A percentile compares a stretch with the other conserved stretches of the same genome.
Evolutionary conservation across 2,888 invertebrate species (phyloP).

Genomic region (Brachynemurus nebulosus): DNA sequence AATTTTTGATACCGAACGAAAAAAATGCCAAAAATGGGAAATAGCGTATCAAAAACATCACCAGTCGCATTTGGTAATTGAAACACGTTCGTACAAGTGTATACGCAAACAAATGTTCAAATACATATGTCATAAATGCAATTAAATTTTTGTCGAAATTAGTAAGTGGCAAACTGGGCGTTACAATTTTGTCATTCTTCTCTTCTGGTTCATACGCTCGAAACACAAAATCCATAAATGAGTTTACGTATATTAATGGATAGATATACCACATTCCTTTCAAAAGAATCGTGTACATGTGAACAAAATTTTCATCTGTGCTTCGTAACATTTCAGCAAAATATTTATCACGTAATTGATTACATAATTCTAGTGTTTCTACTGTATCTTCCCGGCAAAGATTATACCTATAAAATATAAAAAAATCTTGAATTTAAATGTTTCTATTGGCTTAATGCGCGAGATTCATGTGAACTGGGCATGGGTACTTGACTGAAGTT

Average conservation of each 20-base stretch:
- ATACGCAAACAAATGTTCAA: constrained; percentile 33
- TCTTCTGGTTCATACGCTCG: constrained; percentile 12
- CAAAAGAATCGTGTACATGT: constrained; percentile 48
- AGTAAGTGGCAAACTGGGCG: background rate
- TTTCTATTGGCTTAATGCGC: no score
- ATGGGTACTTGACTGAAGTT: no score
- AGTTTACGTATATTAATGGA: constrained; percentile 42
- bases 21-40: constrained; percentile 57
- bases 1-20: constrained; percentile 44
- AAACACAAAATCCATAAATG: constrained; percentile 35
- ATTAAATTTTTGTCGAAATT: constrained; percentile 18
- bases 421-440: no score
- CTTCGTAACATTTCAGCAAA: constrained; percentile 46
- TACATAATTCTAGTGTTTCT: constrained; percentile 48
- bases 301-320: constrained; percentile 45
- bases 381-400: constrained; percentile 47
- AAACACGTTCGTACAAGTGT: constrained; percentile 42
- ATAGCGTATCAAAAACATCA: constrained; percentile 46
- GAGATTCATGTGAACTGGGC: no score
- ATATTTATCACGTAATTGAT: constrained; percentile 41
- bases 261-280: constrained; percentile 56
- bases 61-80: constrained; percentile 43
- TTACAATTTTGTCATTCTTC: constrained; percentile 6
- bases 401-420: constrained; percentile 44
- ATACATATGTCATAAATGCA: constrained; percentile 25